Evolutionary conservation across 2,113 vertebrate species (phyloP).

Genomic region (Heptranchias perlo): DNA sequence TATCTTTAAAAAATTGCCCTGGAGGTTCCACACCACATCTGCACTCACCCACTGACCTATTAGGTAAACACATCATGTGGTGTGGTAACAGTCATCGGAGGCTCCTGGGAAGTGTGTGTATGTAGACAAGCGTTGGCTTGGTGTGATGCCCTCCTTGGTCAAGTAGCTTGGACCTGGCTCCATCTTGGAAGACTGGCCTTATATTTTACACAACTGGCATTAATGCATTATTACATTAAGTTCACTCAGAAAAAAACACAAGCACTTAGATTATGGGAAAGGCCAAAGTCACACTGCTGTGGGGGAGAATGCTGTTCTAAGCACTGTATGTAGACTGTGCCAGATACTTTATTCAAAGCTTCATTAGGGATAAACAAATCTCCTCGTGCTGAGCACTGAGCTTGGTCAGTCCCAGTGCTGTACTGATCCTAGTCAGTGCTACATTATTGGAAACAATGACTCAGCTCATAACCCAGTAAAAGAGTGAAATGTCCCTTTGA

Average conservation of each 20-base stretch:
- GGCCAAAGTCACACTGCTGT: neutral
- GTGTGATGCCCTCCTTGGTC: neutral
- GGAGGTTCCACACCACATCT: neutral
- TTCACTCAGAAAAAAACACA: neutral
- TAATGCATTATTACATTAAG: neutral
- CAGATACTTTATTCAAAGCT: neutral
- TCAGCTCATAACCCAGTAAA: slow-evolving; percentile 1
- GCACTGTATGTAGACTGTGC: neutral
- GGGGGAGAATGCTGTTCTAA: neutral
- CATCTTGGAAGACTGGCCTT: neutral
- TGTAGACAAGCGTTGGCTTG: neutral
- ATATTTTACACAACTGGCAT: neutral
- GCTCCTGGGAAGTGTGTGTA: neutral
- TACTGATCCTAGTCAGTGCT: neutral
- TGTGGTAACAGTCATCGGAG: neutral
- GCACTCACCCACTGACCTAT: neutral
- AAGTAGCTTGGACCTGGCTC: neutral
- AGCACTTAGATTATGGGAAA: neutral
- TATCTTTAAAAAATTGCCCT: neutral
- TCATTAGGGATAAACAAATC: neutral
- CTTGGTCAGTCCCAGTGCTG: neutral
- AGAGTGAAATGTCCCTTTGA: neutral
- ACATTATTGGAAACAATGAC: too few species aligned
- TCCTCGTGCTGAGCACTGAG: neutral
- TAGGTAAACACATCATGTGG: neutral